These are phyloP conservation scores for Mallateleia sp. DNA, from an alignment of 2,888 invertebrate species.

Conservation along the genomic window DNA sequence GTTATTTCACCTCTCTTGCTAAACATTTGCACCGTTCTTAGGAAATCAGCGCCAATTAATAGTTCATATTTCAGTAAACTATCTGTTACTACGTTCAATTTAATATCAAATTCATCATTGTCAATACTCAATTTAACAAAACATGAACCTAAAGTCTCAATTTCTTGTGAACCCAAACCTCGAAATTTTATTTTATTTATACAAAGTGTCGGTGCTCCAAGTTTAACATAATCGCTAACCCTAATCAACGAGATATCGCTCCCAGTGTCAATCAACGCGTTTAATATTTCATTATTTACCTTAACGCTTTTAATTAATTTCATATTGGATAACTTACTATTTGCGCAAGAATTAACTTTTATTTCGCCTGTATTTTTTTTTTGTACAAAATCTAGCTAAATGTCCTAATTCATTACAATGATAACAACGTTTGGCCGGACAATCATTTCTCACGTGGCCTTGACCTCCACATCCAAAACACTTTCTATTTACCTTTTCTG, in stretches of 20 bases:
- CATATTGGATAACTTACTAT: too few species aligned
- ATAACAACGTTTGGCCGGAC: neutral
- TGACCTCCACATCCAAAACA: neutral
- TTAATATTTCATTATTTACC: too few species aligned
- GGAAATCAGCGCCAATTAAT: neutral
- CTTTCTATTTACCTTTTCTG: neutral
- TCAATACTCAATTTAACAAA: neutral
- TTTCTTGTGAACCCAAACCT: slow-evolving; percentile 4
- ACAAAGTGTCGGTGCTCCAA: neutral
- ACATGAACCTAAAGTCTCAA: slow-evolving; percentile 5
- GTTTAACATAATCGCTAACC: neutral
- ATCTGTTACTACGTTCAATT: neutral
- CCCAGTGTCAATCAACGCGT: neutral
- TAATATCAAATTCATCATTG: neutral
- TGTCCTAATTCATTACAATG: neutral
- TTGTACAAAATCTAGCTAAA: neutral
- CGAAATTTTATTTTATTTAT: neutral
- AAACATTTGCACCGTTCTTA: neutral
- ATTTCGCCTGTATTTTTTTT: neutral
- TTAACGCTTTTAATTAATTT: neutral
- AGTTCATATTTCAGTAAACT: neutral
- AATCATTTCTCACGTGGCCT: neutral
- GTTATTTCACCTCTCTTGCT: too few species aligned
- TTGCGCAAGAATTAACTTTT: neutral
- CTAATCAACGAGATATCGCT: neutral